Evolutionary conservation across 2,888 invertebrate species (phyloP).

Genomic region (Mayetiola destructor): DNA sequence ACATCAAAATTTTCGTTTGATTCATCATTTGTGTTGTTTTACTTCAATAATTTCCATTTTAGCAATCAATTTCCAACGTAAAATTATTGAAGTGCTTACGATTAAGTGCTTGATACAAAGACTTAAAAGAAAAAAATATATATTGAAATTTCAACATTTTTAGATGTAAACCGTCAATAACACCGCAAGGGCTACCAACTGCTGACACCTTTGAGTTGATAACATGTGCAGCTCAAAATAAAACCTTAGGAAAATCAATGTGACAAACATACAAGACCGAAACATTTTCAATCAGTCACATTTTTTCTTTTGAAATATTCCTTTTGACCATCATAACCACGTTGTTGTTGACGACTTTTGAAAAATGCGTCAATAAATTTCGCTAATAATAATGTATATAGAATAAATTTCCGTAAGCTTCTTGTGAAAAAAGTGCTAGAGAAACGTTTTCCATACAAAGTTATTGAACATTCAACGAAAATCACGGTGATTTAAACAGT

Average conservation of each 20-base stretch:
- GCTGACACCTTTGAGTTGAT: too few relatives aligned
- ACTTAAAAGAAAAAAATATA: too few relatives aligned
- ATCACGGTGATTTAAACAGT: neutral
- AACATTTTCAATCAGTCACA: slow-evolving; percentile 12
- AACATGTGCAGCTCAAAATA: neutral
- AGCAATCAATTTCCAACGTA: too few relatives aligned
- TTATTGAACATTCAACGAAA: neutral
- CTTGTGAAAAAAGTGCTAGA: neutral
- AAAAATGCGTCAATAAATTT: slow-evolving; percentile 12
- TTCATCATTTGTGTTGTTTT: too few relatives aligned
- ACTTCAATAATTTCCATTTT: too few relatives aligned
- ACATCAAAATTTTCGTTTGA: too few relatives aligned
- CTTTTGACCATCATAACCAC: slow-evolving; percentile 13
- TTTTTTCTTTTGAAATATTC: slow-evolving; percentile 14
- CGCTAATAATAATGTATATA: slow-evolving; percentile 7
- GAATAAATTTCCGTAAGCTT: neutral
- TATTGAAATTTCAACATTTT: too few relatives aligned
- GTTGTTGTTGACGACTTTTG: slow-evolving; percentile 13
- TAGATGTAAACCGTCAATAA: neutral
- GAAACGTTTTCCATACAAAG: neutral
- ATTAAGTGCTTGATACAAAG: too few relatives aligned
- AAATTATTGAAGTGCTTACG: too few relatives aligned
- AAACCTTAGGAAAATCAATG: neutral
- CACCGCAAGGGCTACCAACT: neutral
- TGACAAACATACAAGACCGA: slow-evolving; percentile 1